These are phyloP conservation scores for Rhamnusium bicolor DNA, from an alignment of 2,888 invertebrate species.

Conservation along the genomic window DNA sequence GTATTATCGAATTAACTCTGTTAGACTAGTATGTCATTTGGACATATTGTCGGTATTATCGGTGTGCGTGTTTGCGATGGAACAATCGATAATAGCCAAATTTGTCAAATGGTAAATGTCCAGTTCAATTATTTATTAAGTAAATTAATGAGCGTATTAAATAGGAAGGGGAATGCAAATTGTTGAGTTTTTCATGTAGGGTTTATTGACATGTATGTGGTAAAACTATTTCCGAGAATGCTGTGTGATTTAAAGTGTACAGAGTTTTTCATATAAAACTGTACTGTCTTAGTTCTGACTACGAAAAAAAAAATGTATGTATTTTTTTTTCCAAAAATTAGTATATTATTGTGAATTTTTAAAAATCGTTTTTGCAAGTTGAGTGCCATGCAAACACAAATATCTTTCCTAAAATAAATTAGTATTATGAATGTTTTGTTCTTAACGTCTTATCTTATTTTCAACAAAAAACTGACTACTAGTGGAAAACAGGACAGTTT, in stretches of 20 bases:
- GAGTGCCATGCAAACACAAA: too few relatives aligned
- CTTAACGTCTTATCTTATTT: too few relatives aligned
- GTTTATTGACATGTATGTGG: constrained; percentile 23
- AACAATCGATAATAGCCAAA: constrained; percentile 32
- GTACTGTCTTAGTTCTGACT: too few relatives aligned
- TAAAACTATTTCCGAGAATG: neutral
- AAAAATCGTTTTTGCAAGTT: too few relatives aligned
- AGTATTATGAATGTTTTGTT: too few relatives aligned
- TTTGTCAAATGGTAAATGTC: constrained; percentile 26
- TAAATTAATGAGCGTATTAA: constrained; percentile 23
- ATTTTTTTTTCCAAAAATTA: too few relatives aligned
- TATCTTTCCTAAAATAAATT: too few relatives aligned
- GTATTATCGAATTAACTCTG: constrained; percentile 47
- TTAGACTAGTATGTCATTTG: constrained; percentile 49
- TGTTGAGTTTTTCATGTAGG: neutral
- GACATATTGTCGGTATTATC: constrained; percentile 46
- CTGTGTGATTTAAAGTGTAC: neutral
- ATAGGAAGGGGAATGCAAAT: neutral
- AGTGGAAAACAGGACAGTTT: too few relatives aligned
- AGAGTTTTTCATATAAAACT: too few relatives aligned
- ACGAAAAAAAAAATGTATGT: too few relatives aligned
- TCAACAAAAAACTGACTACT: too few relatives aligned
- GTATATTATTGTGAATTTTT: too few relatives aligned
- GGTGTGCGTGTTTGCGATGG: constrained; percentile 35
- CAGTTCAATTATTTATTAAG: constrained; percentile 23